Conservation (phyloP, 2,113 vertebrate species). For the Kryptolebias marmoratus region DNA sequence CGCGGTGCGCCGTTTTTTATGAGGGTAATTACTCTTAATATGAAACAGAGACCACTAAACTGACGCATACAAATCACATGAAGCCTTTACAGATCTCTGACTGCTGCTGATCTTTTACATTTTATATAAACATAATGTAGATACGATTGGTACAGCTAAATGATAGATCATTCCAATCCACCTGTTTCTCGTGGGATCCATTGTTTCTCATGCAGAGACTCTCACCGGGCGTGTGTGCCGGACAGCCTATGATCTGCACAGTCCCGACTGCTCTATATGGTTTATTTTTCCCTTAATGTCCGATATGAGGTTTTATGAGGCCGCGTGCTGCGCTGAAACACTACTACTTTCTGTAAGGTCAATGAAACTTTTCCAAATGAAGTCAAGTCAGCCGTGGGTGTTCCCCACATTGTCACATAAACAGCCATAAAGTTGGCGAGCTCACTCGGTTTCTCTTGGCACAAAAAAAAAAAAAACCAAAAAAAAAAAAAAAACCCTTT, state of each 20-base stretch:
- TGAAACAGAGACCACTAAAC: constrained; percentile 75
- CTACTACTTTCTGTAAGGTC: constrained; percentile 55
- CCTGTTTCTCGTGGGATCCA: neutral
- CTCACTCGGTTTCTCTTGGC: constrained; percentile 45
- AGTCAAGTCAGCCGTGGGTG: constrained; percentile 65
- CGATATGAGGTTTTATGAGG: constrained; percentile 54
- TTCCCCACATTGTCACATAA: constrained; percentile 69
- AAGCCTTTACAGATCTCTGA: constrained; percentile 56
- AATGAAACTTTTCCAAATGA: constrained; percentile 56
- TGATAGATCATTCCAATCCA: neutral
- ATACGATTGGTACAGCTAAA: too few relatives aligned
- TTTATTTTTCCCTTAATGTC: constrained; percentile 28
- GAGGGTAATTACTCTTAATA: constrained; percentile 78
- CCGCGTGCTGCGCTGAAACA: constrained; percentile 41
- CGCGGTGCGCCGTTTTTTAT: constrained; percentile 68
- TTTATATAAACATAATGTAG: too few relatives aligned
- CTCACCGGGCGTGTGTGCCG: neutral
- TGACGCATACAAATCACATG: constrained; percentile 75
- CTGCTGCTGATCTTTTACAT: constrained; percentile 34
- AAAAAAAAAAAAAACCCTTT: neutral
- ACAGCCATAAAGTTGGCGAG: constrained; percentile 55
- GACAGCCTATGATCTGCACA: neutral
- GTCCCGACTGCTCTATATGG: neutral
- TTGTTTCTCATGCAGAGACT: neutral
- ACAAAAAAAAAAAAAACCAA: too few relatives aligned